phyloP scores from a whole-genome alignment of 2,113 vertebrate species.

The Oreamnos americanus region DNA sequence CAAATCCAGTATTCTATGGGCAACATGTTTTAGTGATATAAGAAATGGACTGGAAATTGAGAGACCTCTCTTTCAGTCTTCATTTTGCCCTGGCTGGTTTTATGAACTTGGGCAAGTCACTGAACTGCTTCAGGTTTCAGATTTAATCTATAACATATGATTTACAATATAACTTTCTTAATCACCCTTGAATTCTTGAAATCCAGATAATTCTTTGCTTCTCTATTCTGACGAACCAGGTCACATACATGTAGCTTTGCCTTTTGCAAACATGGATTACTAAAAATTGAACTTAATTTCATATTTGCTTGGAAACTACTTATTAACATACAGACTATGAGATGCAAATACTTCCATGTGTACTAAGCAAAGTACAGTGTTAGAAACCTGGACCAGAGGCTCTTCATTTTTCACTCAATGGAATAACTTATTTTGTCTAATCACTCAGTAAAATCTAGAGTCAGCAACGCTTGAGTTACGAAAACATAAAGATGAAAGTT shows the following conservation, averaged over 20 bases:
- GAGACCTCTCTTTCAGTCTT: neutral
- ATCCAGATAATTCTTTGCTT: neutral
- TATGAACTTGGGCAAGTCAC: neutral
- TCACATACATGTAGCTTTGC: neutral
- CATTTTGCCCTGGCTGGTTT: neutral
- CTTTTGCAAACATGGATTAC: neutral
- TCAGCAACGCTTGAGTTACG: neutral
- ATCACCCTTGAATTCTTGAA: neutral
- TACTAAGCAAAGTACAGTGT: neutral
- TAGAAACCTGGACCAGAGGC: neutral
- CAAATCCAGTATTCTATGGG: neutral
- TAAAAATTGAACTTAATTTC: neutral
- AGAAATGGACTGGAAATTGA: neutral
- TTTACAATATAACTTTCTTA: neutral
- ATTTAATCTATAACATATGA: neutral
- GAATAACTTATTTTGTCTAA: neutral
- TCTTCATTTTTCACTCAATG: neutral
- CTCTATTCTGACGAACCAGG: neutral
- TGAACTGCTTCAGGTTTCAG: neutral
- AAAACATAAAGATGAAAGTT: neutral
- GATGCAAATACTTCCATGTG: neutral
- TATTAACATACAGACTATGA: neutral
- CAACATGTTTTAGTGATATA: rapidly evolving
- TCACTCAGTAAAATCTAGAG: neutral
- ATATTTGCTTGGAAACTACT: neutral